Evolutionary conservation across 2,113 vertebrate species (phyloP).

Genomic region (Camelus dromedarius): DNA sequence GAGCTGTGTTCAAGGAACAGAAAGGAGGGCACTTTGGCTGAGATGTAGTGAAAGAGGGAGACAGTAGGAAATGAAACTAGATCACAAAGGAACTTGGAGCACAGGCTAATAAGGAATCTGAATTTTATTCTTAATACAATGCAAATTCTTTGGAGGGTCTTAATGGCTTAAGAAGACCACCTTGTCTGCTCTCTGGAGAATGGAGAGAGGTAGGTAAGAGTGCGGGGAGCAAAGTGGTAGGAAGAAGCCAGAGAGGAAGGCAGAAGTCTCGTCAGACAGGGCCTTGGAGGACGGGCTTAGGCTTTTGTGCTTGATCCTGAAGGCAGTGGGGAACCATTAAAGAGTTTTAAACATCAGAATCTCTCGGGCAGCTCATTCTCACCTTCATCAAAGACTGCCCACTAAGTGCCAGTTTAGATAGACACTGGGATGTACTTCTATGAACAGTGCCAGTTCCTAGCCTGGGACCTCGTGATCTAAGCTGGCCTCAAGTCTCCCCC

Average conservation of each 20-base stretch:
- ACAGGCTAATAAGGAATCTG: not conserved
- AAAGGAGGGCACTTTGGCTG: not conserved
- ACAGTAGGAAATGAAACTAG: not conserved
- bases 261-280: not conserved
- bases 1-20: not conserved
- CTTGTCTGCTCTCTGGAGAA: not conserved
- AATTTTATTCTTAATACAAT: not conserved
- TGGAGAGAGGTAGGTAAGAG: not conserved
- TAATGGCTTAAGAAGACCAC: constrained; percentile 16
- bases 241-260: not conserved
- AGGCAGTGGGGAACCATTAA: not conserved
- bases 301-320: constrained; percentile 32
- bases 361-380: not conserved
- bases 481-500: not conserved
- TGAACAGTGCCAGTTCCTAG: not conserved
- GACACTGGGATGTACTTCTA: not conserved
- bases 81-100: not conserved
- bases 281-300: not conserved
- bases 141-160: not conserved
- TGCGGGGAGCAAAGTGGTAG: not conserved
- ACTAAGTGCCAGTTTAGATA: not conserved
- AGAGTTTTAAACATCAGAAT: constrained; percentile 3
- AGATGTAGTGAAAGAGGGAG: not conserved
- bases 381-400: not conserved
- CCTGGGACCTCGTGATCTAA: not conserved